Evolutionary conservation across 2,797 vertebrate genomes (phyloP), one percentile per base, ranked within the genome.

Genomic region (Fratercula arctica): DNA sequence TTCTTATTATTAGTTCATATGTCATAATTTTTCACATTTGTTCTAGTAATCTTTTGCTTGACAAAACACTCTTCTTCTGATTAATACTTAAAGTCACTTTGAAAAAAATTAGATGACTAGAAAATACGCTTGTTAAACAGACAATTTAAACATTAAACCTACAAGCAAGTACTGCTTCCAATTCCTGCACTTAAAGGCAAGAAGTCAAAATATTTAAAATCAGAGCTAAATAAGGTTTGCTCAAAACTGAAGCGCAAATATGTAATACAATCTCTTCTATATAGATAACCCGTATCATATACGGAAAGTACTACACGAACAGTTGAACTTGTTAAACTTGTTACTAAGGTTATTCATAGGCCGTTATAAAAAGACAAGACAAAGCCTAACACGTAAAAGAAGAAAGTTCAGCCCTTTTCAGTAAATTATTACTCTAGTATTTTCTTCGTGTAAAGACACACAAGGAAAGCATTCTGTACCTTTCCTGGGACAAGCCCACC

Each of bases 401-500:
- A 6, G 0, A 0, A 39, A 6, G 19, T 81, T 69, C 33, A 57
- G 12, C 2, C 23, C 8, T 19, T 77, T 70, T 11, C 33, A 21
- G 16, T 84, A 45, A 2, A 1, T 23, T 60, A 70, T n/a, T 54
- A 51, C 25, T 33, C 17, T n/a, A 77, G 28, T 9, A 29, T 31
- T 80, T 56, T 41, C 54, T 74, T 80, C 37, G 21, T 5, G 20
- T 61, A 64, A 43, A 74, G 64, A 75, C 25, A 82, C 11, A 4
- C 12, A 60, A 64, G 8, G 70, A 63, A 81, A 83, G 10, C 45
- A 59, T 46, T 72, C 6, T 2, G 0, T 98, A 99, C 99, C 99
- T 99, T 98, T 99, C 99, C 95, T 99, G 99, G 73, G 99, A 99
- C 33, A 99, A 98, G 41, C 99, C 99, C 31, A 99, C 99, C 91